phyloP scores from a whole-genome alignment of 2,113 vertebrate genomes.

The Hydrochoerus hydrochaeris region DNA sequence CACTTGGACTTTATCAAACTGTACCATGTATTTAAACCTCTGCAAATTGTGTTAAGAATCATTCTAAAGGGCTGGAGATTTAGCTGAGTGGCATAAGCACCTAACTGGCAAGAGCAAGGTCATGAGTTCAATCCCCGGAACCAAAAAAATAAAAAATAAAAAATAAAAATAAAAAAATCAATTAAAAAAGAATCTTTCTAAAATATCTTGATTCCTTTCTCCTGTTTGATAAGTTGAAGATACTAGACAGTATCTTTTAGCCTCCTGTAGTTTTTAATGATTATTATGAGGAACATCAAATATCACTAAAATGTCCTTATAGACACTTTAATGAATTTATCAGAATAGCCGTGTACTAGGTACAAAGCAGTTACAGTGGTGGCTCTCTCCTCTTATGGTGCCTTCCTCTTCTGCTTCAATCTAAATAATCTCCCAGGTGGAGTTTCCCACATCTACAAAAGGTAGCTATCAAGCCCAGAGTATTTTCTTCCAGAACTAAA shows the following conservation, averaged over 20 bases:
- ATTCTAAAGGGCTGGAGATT: no score
- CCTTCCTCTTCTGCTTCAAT: neutral
- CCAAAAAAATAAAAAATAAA: no score
- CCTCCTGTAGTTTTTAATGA: neutral
- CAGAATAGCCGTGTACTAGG: neutral
- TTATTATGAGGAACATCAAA: neutral
- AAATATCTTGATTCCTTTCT: neutral
- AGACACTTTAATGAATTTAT: neutral
- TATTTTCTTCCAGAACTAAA: slow-evolving; percentile 8
- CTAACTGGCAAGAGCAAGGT: no score
- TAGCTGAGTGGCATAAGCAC: no score
- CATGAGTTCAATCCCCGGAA: no score
- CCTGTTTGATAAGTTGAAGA: neutral
- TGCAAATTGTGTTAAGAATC: neutral
- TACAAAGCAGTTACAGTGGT: neutral
- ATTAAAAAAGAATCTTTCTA: no score
- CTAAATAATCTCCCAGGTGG: neutral
- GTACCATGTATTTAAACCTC: neutral
- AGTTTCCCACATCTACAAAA: slow-evolving; percentile 1
- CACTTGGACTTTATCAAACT: neutral
- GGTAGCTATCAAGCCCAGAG: neutral
- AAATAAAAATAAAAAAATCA: no score
- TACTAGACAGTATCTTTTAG: neutral
- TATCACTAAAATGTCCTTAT: neutral
- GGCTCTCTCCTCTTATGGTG: neutral